Evolutionary conservation across 2,888 invertebrate species (phyloP), one percentile per base, ranked within the genome.

Genomic region (Cancer borealis): DNA sequence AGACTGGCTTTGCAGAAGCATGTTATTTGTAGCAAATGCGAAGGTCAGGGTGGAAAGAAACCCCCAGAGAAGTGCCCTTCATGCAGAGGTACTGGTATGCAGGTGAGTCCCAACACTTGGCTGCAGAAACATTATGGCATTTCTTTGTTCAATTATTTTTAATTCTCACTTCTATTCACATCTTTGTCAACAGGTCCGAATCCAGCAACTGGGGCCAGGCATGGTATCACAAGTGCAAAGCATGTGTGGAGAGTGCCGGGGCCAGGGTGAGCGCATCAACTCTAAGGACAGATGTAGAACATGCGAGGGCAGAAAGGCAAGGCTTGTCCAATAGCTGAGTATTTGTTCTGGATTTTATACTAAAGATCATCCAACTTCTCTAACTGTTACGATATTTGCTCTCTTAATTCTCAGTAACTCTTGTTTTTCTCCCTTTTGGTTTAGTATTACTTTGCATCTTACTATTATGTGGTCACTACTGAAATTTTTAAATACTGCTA

Each of bases 11-110:
- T 99, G 93, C 98, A 99, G 96, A 99, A 99, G 97, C 99, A 98
- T 96, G 98, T 99, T 66, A 98, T 99, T 96, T 99, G 99, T 97
- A 98, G 98, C 96, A 99, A 98, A 97, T 99, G 99, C 97, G 98
- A 99, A 97, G 99, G 99, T 96, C 96, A 96, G 94, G 99, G 99
- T 95, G 99, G 99, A 66, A 99, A 99, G 97, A 98, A 99, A 97
- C 97, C 98, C 90, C 98, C 98, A 21, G 98, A 98, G 96, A 98
- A 98, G 96, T 99, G 99, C 96, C 95, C 96, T 0, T 97, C 97
- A n/a, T 99, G 99, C 96, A 97, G 98, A 92, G 99, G 99, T 79
- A 97, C 97, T 49, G 99, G 99, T 39, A 97, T 98, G 97, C 96
- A 96, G 95, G 95, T 95, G 93, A 66, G 92, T 5, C 12, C 0